Base-by-base conservation (phyloP, 2,888 invertebrate genomes). In the Incurvaria masculella region DNA sequence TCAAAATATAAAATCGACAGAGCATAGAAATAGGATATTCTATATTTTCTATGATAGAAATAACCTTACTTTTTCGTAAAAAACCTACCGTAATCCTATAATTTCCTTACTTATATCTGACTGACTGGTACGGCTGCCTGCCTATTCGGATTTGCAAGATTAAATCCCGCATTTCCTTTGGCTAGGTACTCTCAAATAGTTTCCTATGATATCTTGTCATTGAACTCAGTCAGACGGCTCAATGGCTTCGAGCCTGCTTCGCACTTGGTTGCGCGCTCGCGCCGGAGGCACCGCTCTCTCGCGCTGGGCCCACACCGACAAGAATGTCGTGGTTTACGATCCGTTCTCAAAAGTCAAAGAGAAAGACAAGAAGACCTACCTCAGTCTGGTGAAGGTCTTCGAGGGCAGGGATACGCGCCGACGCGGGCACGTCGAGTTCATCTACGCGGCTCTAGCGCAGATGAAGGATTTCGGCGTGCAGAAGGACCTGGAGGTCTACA, bases 341-440 rank as follows among this genome's bases (percentile, higher is more conserved):
- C 68, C 72, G 4, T 86, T 85, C 61, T 64, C 66, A 23, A 65
- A 68, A 18, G 61, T 79, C 21, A 66, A 81, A 19, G 65, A 76
- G 19, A 89, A 88, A 60, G 79, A 81, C 46, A 89, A 86, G 58
- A 70, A 85, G 16, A 80, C 84, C 0, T 94, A 88, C 62, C 60
- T 91, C 44, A 82, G 87, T 51, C 86, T 89, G 68, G 75, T 94
- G 46, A 84, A 87, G 56, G 82, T 88, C 52, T 97, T 91, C 61
- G 79, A 85, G 57, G 80, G 79, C 21, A 80, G 83, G 40, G 87
- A 87, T 56, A 80, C 80, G 0, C 83, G 87, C 58, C 81, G 91
- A 52, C 80, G 91, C 50, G 95, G 94, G 41, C 94, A 96, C 66
- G 93, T 95, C 0, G 95, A 97, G 61, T 99, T 99, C 69, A 94